Conservation (phyloP, 2,113 vertebrate species). For the Dendrocopos noguchii region DNA sequence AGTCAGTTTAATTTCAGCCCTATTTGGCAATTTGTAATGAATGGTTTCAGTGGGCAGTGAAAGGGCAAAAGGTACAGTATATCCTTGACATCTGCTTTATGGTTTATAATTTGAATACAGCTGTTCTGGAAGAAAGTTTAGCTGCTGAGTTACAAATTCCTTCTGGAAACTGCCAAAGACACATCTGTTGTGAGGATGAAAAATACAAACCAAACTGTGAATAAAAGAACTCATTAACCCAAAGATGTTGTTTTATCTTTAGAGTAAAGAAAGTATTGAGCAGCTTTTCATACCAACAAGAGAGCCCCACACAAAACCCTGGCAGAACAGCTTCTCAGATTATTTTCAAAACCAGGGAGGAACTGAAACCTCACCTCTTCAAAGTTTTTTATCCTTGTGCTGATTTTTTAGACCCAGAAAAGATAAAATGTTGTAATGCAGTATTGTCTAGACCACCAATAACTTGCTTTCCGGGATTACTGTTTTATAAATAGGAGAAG, state of each 20-base stretch:
- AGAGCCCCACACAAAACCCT: background rate
- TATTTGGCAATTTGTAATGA: conserved; percentile 1
- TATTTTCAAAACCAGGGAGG: background rate
- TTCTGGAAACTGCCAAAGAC: background rate
- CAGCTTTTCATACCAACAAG: background rate
- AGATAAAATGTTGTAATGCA: background rate
- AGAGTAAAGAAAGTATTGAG: background rate
- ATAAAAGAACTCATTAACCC: conserved; percentile 4
- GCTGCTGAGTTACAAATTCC: background rate
- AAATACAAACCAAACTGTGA: conserved; percentile 35
- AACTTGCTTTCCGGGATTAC: background rate
- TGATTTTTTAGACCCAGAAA: background rate
- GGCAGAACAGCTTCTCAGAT: background rate
- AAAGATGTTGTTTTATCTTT: background rate
- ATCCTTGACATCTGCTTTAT: conserved; percentile 3
- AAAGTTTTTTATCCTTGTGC: background rate
- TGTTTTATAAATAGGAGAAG: background rate
- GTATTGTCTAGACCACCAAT: background rate
- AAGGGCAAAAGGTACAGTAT: conserved; percentile 17
- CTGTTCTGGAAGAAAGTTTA: conserved; percentile 25
- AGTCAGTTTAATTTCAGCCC: background rate
- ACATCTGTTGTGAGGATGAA: background rate
- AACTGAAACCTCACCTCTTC: background rate
- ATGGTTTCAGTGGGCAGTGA: conserved; percentile 12
- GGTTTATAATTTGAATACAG: conserved; percentile 41